A percentile compares a stretch with the other conserved stretches of the same genome.
phyloP scores from a whole-genome alignment of 1,140 invertebrate genomes.

The Scaptomyza graminum region DNA sequence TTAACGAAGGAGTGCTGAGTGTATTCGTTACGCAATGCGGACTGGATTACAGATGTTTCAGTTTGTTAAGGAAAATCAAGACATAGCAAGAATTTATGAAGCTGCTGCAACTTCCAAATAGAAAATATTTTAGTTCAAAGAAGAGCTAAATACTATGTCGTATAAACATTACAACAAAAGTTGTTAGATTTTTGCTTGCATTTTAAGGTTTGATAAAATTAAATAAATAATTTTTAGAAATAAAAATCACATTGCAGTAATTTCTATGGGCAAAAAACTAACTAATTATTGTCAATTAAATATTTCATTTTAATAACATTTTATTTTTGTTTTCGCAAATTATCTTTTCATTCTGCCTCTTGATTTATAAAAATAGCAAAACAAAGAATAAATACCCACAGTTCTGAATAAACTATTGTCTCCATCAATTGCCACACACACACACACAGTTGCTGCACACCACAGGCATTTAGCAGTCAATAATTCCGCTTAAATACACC shows the following conservation, averaged over 20 bases:
- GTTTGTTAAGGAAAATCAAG: background rate
- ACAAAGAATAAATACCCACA: background rate
- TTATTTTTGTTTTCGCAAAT: too few relatives aligned
- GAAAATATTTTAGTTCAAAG: background rate
- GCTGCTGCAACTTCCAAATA: too few relatives aligned
- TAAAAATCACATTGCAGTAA: too few relatives aligned
- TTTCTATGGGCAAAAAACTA: too few relatives aligned
- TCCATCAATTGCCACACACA: background rate
- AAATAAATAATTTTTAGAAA: too few relatives aligned
- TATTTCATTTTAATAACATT: too few relatives aligned
- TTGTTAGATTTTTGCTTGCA: too few relatives aligned
- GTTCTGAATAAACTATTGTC: background rate
- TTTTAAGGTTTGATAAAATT: too few relatives aligned
- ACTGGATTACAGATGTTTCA: slow-evolving; percentile 31
- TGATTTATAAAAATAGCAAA: background rate
- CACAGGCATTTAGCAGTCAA: slow-evolving; percentile 59
- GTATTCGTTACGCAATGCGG: slow-evolving; percentile 38
- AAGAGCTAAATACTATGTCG: background rate
- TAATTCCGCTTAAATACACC: slow-evolving; percentile 74
- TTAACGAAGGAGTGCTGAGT: background rate
- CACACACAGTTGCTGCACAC: background rate
- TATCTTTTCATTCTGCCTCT: too few relatives aligned
- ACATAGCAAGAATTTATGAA: background rate
- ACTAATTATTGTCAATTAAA: too few relatives aligned
- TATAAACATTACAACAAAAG: background rate